phyloP scores from a whole-genome alignment of 2,888 invertebrate species.

The Polydrusus pterygomalis region DNA sequence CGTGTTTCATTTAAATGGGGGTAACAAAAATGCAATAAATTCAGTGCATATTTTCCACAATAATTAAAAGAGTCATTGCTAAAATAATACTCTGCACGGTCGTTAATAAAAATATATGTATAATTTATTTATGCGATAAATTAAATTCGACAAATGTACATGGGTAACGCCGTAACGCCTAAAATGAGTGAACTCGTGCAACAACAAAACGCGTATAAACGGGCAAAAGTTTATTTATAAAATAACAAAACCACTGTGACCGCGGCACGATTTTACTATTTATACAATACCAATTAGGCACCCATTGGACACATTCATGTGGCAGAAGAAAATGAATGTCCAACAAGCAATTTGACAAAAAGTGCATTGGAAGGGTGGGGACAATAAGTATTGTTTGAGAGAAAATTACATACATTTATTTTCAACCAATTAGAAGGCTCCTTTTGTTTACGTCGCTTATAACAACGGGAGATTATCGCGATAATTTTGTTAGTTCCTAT shows the following conservation, averaged over 20 bases:
- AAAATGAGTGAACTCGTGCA: constrained; percentile 42
- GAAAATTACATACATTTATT: no score
- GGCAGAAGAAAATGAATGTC: constrained; percentile 37
- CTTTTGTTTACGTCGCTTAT: no score
- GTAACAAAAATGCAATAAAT: constrained; percentile 19
- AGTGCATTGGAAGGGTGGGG: no score
- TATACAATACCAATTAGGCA: constrained; percentile 66
- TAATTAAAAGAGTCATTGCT: constrained; percentile 44
- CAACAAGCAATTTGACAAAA: constrained; percentile 29
- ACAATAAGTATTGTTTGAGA: no score
- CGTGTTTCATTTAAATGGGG: neutral
- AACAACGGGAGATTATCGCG: no score
- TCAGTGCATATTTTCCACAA: neutral
- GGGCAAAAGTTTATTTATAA: constrained; percentile 63
- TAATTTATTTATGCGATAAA: constrained; percentile 58
- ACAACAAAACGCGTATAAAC: constrained; percentile 47
- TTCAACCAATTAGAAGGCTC: no score
- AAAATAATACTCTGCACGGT: constrained; percentile 51
- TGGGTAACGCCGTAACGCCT: constrained; percentile 39
- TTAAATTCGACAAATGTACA: constrained; percentile 55
- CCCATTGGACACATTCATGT: constrained; percentile 63
- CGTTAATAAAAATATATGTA: constrained; percentile 53
- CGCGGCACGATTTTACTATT: constrained; percentile 62
- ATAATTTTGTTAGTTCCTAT: no score
- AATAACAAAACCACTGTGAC: constrained; percentile 61